A percentile compares a stretch with the other conserved stretches of the same genome.
These are phyloP conservation scores for Spheniscus humboldti DNA, from an alignment of 2,797 vertebrate genomes.

Conservation along the genomic window DNA sequence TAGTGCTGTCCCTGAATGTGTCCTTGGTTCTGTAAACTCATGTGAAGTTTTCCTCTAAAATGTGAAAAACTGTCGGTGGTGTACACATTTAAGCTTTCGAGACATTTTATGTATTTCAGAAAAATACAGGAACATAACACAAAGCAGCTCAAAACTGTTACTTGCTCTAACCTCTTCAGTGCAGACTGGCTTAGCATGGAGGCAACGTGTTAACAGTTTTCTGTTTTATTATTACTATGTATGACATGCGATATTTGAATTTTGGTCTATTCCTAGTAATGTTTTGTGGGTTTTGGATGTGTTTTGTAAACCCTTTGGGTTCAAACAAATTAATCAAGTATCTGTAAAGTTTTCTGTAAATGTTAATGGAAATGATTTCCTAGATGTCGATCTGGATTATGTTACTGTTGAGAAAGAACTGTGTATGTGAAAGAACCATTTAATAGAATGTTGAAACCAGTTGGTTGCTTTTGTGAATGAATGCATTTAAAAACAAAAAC, in stretches of 20 bases:
- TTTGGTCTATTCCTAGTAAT: conserved; percentile 57
- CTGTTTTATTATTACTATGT: conserved; percentile 25
- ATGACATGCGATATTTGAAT: conserved; percentile 47
- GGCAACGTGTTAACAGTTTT: neutral
- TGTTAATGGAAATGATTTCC: conserved; percentile 12
- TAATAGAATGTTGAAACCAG: conserved; percentile 73
- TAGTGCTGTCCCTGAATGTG: conserved; percentile 47
- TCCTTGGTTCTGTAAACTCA: conserved; percentile 39
- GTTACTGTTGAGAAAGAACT: conserved; percentile 62
- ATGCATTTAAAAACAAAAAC: conserved; percentile 35
- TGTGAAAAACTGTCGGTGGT: conserved; percentile 13
- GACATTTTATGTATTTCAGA: neutral
- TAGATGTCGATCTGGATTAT: conserved; percentile 44
- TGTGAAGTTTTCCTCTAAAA: conserved; percentile 16
- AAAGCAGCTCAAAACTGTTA: conserved; percentile 21
- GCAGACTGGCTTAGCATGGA: conserved; percentile 31
- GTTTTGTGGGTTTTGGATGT: conserved; percentile 40
- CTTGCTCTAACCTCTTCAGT: conserved; percentile 12
- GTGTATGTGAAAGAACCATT: conserved; percentile 57
- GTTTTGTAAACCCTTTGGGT: conserved; percentile 68
- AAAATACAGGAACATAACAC: neutral
- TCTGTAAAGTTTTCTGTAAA: conserved; percentile 67
- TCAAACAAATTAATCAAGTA: conserved; percentile 71
- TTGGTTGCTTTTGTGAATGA: conserved; percentile 71
- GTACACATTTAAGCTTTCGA: neutral